Evolutionary conservation across 2,113 vertebrate genomes (phyloP), one percentile per base, ranked within the genome.

Genomic region (Microtus montanus): DNA sequence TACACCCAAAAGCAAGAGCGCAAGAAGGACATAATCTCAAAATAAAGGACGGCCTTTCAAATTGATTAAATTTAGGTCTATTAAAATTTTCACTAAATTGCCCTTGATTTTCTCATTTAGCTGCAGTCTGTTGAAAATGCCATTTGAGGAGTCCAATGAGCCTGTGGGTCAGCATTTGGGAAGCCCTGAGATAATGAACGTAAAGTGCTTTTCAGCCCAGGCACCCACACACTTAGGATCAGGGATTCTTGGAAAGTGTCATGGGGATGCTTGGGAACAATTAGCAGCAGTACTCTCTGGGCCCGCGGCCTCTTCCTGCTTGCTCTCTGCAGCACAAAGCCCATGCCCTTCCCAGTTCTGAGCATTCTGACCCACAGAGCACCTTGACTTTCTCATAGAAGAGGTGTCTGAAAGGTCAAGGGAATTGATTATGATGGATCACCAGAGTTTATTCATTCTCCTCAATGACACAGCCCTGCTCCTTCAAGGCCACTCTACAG

Each of bases 41-140:
- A 97, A 96, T 93, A 96, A 96, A 96, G 96, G 90, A 96, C 93
- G 88, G 93, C 61, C 94, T 95, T 97, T 97, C 92, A 90, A 90
- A 95, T 93, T 95, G 95, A 97, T 97, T 97, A 96, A 96, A 96
- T 97, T 97, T 97, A 93, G 82, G 73, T 86, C 95, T 94, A 97
- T 97, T 97, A 96, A 97, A 97, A 95, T 87, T 96, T 95, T 96
- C 95, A 90, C 95, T 83, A 92, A 95, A 97, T 96, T 93, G 96
- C 93, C 93, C 97, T 97, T 97, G 95, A 94, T 97, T 97, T 96
- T 97, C 96, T 97, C 96, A 94, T 96, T 96, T 94, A 97, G 95
- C 77, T 70, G 80, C 92, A 90, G 90, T 94, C 92, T 96, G 94
- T 88, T 89, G 95, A 87, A 96, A 96, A 97, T 93, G 93, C 88